phyloP scores from a whole-genome alignment of 2,888 invertebrate species.

The Petrolisthes cinctipes region DNA sequence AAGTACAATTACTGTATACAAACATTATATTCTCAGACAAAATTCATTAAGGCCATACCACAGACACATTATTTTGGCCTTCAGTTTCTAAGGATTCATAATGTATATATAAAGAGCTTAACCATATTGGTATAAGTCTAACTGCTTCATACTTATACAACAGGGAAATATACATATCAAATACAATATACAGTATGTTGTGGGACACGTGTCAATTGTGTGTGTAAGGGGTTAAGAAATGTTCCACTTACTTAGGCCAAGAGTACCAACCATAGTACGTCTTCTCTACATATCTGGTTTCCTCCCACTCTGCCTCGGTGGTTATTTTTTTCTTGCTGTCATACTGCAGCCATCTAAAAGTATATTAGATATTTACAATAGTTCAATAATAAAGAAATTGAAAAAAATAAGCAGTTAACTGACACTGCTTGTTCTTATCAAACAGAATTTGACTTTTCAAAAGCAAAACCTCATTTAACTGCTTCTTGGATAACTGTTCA shows the following conservation, averaged over 20 bases:
- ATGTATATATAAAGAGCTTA: neutral
- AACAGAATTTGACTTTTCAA: too few relatives aligned
- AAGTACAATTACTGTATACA: too few relatives aligned
- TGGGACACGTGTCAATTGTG: neutral
- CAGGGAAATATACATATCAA: neutral
- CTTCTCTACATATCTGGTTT: conserved; percentile 79
- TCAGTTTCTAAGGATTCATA: too few relatives aligned
- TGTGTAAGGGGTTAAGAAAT: neutral
- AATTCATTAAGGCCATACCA: too few relatives aligned
- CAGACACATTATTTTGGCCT: too few relatives aligned
- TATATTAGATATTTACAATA: neutral
- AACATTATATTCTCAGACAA: too few relatives aligned
- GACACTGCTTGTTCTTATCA: too few relatives aligned
- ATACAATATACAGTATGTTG: neutral
- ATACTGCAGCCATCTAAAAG: conserved; percentile 79
- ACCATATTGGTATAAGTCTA: neutral
- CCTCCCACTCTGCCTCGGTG: conserved; percentile 81
- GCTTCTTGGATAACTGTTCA: too few relatives aligned
- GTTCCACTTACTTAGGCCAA: conserved; percentile 71
- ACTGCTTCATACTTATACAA: neutral
- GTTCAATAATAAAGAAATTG: too few relatives aligned
- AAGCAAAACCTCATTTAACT: too few relatives aligned
- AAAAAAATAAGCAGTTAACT: too few relatives aligned
- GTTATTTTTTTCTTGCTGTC: conserved; percentile 75
- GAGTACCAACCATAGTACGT: conserved; percentile 75